Evolutionary conservation across 92 coral and sea anemone genomes (phyloP).

Genomic region (Plumapathes pennacea): DNA sequence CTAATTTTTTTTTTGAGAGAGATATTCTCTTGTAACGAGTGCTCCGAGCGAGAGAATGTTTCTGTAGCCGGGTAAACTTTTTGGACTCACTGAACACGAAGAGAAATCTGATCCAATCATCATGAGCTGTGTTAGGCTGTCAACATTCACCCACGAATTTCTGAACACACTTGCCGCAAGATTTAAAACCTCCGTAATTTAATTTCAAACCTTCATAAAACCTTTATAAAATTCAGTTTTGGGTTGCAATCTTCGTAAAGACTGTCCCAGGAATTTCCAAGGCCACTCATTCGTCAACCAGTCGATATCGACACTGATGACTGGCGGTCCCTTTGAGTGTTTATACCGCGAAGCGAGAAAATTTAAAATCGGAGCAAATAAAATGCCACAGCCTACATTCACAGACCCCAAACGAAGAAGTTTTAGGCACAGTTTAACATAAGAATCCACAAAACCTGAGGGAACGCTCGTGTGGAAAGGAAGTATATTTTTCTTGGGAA

Average conservation of each 20-base stretch:
- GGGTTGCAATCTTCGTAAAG: not conserved
- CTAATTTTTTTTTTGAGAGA: too few species aligned
- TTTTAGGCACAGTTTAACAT: not conserved
- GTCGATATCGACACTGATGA: too few species aligned
- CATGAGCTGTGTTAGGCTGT: too few species aligned
- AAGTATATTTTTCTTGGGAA: slow-evolving; percentile 33
- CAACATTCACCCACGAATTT: too few species aligned
- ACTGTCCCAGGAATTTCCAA: slow-evolving; percentile 2
- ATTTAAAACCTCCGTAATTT: too few species aligned
- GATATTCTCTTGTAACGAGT: too few species aligned
- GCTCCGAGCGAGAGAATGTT: too few species aligned
- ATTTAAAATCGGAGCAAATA: slow-evolving; percentile 66
- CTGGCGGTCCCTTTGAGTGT: slow-evolving; percentile 91
- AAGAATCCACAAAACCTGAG: not conserved
- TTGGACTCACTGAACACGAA: too few species aligned
- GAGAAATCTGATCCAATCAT: too few species aligned
- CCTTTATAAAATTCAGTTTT: not conserved
- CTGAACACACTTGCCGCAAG: too few species aligned
- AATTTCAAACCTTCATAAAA: not conserved
- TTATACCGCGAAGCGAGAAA: slow-evolving; percentile 90
- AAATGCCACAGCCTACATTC: slow-evolving; percentile 6
- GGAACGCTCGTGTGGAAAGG: not conserved
- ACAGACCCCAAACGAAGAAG: slow-evolving; percentile 18
- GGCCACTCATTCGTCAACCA: slow-evolving; percentile 15
- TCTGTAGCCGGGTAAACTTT: too few species aligned